Conservation (phyloP, 2,888 invertebrate species). For the Pemphredon lugubris region DNA sequence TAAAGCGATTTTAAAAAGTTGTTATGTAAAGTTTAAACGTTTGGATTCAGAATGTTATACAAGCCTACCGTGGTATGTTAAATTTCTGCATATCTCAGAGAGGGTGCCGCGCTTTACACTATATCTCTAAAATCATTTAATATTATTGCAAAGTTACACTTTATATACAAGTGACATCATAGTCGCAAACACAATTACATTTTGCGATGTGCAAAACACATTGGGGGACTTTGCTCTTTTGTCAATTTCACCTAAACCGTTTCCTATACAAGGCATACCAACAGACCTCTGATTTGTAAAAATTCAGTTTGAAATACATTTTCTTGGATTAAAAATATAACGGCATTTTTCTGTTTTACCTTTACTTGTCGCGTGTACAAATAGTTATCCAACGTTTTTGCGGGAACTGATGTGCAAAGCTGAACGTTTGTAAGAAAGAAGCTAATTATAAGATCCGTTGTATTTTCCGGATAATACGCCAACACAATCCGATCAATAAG, state of each 20-base stretch:
- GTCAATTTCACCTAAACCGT: too few species aligned
- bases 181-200: not conserved
- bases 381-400: not conserved
- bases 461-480: constrained; percentile 45
- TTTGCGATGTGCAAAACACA: constrained; percentile 4
- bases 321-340: not conserved
- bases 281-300: constrained; percentile 13
- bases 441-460: constrained; percentile 14
- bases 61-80: too few species aligned
- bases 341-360: too few species aligned
- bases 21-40: too few species aligned
- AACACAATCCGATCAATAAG: constrained; percentile 63
- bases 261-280: constrained; percentile 28
- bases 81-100: too few species aligned
- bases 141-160: constrained; percentile 26
- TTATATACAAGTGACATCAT: too few species aligned
- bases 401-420: not conserved
- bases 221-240: too few species aligned
- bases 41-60: too few species aligned
- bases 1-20: too few species aligned
- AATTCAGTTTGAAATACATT: constrained; percentile 5
- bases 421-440: not conserved
- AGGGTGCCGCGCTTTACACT: too few species aligned
- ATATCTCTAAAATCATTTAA: not conserved
- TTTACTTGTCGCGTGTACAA: not conserved